Base-by-base conservation (phyloP, 2,113 vertebrate species). In the Oreochromis aureus region DNA sequence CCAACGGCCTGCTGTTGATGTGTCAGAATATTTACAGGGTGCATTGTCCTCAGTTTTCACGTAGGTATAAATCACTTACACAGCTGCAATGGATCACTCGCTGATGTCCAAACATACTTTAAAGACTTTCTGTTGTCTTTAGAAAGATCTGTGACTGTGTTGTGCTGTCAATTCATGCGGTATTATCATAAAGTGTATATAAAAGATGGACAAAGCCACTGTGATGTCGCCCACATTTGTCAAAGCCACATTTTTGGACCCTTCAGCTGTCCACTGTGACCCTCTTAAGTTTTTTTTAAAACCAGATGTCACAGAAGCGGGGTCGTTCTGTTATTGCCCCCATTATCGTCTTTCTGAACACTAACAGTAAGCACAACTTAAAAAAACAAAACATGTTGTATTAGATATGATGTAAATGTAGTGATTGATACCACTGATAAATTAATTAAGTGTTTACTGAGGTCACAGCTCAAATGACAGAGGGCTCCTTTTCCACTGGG, bases 1-100 rank as follows among this genome's bases (percentile, higher is more conserved):
- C 82, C 58, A 66, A 84, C 81, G 39, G 85, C 54, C 69, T 82
- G 82, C 79, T 86, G 66, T 8, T 80, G 11, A 73, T 9, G 10
- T 51, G 51, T 79, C 24, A 80, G 18, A 81, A 63, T 55, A 44
- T 54, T 36, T 32, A 9, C 41, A 6, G 19, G 18, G n/a, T 59
- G 30, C 30, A 7, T 12, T 63, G 41, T 81, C 32, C 51, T 32
- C 22, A 19, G 6, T 76, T 76, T 51, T 12, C 61, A 66, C 6
- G 0, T 66, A 8, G 34, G 10, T 11, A 8, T 61, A 30, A 53
- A 18, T 87, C 2, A 6, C 1, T 7, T 5, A 61, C n/a, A 27
- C 44, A 69, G 66, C 81, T 80, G 34, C 27, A 32, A 48, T n/a
- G 3, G 78, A 32, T 59, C 69, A 24, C 53, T n/a, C 56, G 12